Evolutionary conservation across 2,888 invertebrate genomes (phyloP).

Genomic region (Rotaria magnacalcarata): DNA sequence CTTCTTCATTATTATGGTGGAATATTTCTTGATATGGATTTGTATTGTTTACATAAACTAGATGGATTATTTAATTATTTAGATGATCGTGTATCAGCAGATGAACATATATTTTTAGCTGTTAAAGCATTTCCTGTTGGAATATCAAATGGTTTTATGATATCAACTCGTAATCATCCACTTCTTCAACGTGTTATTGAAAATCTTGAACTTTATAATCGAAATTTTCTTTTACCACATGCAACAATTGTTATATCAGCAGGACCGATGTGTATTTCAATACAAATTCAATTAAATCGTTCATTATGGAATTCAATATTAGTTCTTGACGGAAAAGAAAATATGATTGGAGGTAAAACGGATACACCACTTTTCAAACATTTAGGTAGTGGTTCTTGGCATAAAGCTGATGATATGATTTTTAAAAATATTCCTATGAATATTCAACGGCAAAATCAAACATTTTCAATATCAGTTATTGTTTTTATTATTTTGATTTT

Average conservation of each 20-base stretch:
- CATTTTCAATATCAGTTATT: background rate
- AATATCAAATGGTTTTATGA: constrained; percentile 30
- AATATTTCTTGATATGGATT: constrained; percentile 33
- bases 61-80: background rate
- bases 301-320: constrained; percentile 18
- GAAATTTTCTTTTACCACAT: constrained; percentile 8
- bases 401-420: constrained; percentile 17
- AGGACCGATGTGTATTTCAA: background rate
- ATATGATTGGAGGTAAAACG: constrained; percentile 13
- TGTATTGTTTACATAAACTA: background rate
- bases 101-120: constrained; percentile 2
- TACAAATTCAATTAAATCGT: constrained; percentile 27
- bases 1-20: constrained; percentile 5
- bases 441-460: constrained; percentile 20
- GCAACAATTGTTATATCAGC: background rate
- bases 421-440: constrained; percentile 12
- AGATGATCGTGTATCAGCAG: background rate
- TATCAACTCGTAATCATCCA: background rate
- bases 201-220: background rate
- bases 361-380: background rate
- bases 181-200: background rate
- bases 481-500: background rate
- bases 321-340: constrained; percentile 13
- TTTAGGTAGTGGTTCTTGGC: constrained; percentile 16
- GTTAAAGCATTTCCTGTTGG: constrained; percentile 20